A percentile compares a stretch with the other conserved stretches of the same genome.
These are phyloP conservation scores for Tamias sibiricus DNA, from an alignment of 2,113 vertebrate species.

Conservation along the genomic window DNA sequence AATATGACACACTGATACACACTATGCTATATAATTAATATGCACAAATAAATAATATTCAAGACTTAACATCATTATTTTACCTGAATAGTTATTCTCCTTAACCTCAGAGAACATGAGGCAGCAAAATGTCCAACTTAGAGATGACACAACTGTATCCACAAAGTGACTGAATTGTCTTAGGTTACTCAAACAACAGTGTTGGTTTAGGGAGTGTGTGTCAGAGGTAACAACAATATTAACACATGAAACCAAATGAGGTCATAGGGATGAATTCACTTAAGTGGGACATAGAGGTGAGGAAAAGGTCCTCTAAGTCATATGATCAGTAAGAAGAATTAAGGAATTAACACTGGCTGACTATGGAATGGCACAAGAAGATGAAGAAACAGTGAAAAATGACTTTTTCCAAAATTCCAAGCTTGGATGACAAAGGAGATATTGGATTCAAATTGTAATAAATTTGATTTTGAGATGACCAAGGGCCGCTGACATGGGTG, in stretches of 20 bases:
- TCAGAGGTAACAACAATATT: not conserved
- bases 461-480: slow-evolving; percentile 29
- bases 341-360: not conserved
- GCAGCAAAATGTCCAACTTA: not conserved
- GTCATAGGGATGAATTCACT: not conserved
- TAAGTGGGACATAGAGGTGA: not conserved
- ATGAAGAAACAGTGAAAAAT: not conserved
- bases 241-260: not conserved
- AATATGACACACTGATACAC: too few species aligned
- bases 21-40: not conserved
- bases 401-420: not conserved
- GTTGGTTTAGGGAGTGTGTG: not conserved
- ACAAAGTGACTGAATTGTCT: not conserved
- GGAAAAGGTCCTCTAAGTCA: not conserved
- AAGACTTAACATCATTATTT: not conserved
- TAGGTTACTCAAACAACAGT: slow-evolving; percentile 3
- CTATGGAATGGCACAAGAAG: not conserved
- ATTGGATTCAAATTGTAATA: not conserved
- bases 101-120: not conserved
- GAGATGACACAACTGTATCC: not conserved
- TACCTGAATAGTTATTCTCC: not conserved
- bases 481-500: not conserved
- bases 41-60: not conserved
- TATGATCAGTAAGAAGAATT: not conserved
- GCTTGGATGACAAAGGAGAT: not conserved